Base-by-base conservation (phyloP, 2,888 invertebrate species). In the Boloria selene region DNA sequence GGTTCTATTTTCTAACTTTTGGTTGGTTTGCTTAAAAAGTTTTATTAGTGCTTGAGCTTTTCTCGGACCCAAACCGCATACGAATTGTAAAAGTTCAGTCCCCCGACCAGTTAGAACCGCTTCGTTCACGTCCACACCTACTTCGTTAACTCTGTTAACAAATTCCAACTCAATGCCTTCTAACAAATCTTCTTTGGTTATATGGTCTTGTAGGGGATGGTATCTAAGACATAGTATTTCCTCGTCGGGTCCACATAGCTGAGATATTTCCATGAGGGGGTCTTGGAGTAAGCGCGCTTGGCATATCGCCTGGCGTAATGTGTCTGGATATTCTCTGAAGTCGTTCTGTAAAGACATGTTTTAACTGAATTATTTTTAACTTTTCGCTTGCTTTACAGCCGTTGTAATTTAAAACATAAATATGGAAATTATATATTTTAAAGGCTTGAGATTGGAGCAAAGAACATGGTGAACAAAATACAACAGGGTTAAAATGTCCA, bases 111-210 rank as follows among this genome's bases (percentile, higher is more conserved):
- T 97, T 69, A 97, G 95, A 0, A 99, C 96, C 0, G 98, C 97
- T 77, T 97, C 94, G 82, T 99, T 99, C 13, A 99, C 95, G 79
- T 99, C 99, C 0, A 99, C 98, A 7, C 99, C 99, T 0, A 99
- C 99, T 93, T 99, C 99, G 83, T 99, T 99, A 0, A 98, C 97
- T 62, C 98, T 94, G 82, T 98, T 99, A 2, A 99, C 97, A 79
- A 97, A 97, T 91, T 99, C 98, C 63, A 98, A 87, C 71, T 96
- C 95, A 5, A 99, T 93, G 47, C 96, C 96, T 77, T 97, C 97
- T 3, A 97, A 85, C 53, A 99, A 89, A 61, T 97, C 97, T 65
- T 99, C 98, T 79, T 97, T 97, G 0, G 95, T 85, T 66, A 97
- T 85, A 79, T 96, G 96, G 80, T 96, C 96, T 88, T 96, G 95